These are phyloP conservation scores for Rattus rattus DNA, from an alignment of 2,113 vertebrate genomes.

Conservation along the genomic window DNA sequence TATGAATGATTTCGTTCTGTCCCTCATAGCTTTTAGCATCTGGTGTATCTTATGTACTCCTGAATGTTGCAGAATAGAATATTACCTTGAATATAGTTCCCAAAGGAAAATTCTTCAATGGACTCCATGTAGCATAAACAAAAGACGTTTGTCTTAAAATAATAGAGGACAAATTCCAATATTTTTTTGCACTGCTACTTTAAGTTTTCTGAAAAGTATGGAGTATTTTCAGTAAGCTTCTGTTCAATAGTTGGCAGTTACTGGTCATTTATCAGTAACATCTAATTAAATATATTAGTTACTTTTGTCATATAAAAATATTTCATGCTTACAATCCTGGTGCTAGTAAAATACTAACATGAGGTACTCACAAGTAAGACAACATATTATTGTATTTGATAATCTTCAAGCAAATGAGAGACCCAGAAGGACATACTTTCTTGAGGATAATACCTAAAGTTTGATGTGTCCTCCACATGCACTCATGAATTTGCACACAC, in stretches of 20 bases:
- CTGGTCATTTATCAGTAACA: neutral
- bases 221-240: neutral
- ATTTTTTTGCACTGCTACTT: neutral
- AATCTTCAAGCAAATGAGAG: neutral
- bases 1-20: neutral
- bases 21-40: neutral
- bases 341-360: neutral
- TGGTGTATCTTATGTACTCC: neutral
- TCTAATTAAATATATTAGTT: neutral
- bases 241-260: neutral
- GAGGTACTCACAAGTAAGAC: neutral
- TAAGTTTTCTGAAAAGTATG: too few relatives aligned
- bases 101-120: neutral
- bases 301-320: neutral
- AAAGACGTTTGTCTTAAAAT: neutral
- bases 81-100: neutral
- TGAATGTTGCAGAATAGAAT: neutral
- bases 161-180: neutral
- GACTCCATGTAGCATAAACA: neutral
- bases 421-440: neutral
- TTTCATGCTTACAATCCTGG: neutral
- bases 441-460: neutral
- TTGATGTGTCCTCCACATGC: neutral
- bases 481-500: neutral
- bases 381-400: neutral